Conservation (phyloP, 2,888 invertebrate genomes). For the Drosophila greeni region DNA sequence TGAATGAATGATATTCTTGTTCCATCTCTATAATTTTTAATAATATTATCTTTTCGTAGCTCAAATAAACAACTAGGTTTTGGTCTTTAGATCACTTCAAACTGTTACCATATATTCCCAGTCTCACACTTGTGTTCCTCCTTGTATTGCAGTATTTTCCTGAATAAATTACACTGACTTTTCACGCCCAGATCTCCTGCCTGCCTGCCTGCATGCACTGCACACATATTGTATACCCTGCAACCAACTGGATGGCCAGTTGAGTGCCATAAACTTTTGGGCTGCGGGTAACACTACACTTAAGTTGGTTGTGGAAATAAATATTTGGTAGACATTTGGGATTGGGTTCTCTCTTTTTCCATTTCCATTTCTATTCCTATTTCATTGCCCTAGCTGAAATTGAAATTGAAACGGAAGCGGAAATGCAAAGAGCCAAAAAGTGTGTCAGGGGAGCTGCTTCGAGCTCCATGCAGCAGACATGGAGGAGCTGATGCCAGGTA, state of each 20-base stretch:
- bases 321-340: slow-evolving; percentile 72
- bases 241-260: slow-evolving; percentile 22
- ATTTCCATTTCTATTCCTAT: slow-evolving; percentile 35
- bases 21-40: too few relatives aligned
- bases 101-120: background rate
- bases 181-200: slow-evolving; percentile 12
- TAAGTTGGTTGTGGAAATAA: slow-evolving; percentile 69
- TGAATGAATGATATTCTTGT: too few relatives aligned
- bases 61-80: too few relatives aligned
- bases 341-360: slow-evolving; percentile 53
- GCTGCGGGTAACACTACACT: slow-evolving; percentile 57
- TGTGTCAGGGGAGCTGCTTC: slow-evolving; percentile 65
- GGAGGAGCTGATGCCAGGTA: slow-evolving; percentile 17
- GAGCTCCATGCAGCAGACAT: slow-evolving; percentile 35
- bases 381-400: slow-evolving; percentile 37
- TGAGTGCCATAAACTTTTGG: slow-evolving; percentile 65
- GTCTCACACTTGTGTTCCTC: background rate
- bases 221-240: slow-evolving; percentile 20
- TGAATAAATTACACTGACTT: slow-evolving; percentile 32
- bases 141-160: slow-evolving; percentile 6
- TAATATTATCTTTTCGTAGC: too few relatives aligned
- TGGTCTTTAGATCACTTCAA: background rate
- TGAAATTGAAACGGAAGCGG: slow-evolving; percentile 63
- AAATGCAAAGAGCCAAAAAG: slow-evolving; percentile 42
- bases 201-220: background rate